Evolutionary conservation across 2,113 vertebrate genomes (phyloP).

Genomic region (Zosterops pallidus): DNA sequence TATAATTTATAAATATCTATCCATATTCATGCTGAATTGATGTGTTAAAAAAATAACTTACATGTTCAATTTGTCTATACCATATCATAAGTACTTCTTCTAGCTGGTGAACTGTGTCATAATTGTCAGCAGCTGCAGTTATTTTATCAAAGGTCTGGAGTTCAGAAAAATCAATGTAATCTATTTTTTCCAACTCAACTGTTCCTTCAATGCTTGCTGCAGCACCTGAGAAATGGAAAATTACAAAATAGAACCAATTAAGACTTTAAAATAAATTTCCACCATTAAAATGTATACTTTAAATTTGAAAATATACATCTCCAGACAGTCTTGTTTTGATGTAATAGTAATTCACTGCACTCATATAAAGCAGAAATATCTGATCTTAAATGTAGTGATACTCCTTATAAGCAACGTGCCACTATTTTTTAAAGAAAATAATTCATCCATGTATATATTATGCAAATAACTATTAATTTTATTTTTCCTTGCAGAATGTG

Average conservation of each 20-base stretch:
- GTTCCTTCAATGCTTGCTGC: constrained; percentile 72
- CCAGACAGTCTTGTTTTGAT: not conserved
- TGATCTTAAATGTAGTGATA: not conserved
- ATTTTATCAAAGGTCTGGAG: constrained; percentile 75
- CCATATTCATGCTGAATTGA: not conserved
- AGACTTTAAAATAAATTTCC: not conserved
- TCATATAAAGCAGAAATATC: not conserved
- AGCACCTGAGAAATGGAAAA: constrained; percentile 60
- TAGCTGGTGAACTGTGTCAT: constrained; percentile 74
- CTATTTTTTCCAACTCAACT: constrained; percentile 74
- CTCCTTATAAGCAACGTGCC: not conserved
- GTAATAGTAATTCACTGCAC: not conserved
- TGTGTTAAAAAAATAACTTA: constrained; percentile 17
- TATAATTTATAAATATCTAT: not conserved
- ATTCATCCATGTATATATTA: not conserved
- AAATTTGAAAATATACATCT: not conserved
- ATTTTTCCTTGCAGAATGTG: not conserved
- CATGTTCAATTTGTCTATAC: constrained; percentile 84
- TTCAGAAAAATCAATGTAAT: constrained; percentile 74
- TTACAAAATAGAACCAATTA: not conserved
- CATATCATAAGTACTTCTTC: constrained; percentile 81
- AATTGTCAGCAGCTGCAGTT: constrained; percentile 72
- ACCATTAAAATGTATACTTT: not conserved
- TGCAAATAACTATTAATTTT: not conserved
- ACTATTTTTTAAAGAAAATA: not conserved